Percentiles rank a stretch among this genome's conserved stretches.
Evolutionary conservation across 2,797 vertebrate species (phyloP).

Genomic region (Allobates femoralis): DNA sequence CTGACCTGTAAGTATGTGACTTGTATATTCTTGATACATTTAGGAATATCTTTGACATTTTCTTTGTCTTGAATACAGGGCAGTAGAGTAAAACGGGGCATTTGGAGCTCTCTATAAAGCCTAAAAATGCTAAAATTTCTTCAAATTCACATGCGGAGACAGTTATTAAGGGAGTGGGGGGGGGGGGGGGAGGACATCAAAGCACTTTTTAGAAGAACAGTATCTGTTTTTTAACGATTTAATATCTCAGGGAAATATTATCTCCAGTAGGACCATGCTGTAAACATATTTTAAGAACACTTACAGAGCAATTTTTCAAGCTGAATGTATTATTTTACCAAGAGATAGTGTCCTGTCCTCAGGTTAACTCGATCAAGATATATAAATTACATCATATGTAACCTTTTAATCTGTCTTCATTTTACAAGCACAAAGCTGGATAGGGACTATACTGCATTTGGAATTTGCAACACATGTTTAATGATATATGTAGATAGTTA

Average conservation of each 20-base stretch:
- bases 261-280: constrained; percentile 40
- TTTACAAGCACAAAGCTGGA: not conserved
- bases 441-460: not conserved
- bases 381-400: not conserved
- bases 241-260: constrained; percentile 48
- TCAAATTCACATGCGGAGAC: constrained; percentile 42
- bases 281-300: constrained; percentile 52
- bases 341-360: constrained; percentile 25
- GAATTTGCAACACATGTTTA: not conserved
- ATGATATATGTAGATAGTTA: not conserved
- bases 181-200: constrained; percentile 27
- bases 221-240: constrained; percentile 58
- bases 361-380: constrained; percentile 31
- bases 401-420: not conserved
- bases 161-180: constrained; percentile 11
- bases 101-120: constrained; percentile 20
- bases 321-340: constrained; percentile 32
- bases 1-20: not conserved
- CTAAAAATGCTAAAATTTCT: constrained; percentile 21
- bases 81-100: not conserved
- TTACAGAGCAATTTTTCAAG: constrained; percentile 39
- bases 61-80: constrained; percentile 22
- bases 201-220: constrained; percentile 24
- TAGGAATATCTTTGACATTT: constrained; percentile 36
- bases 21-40: constrained; percentile 2